A percentile compares a stretch with the other conserved stretches of the same genome.
phyloP scores from a whole-genome alignment of 2,113 vertebrate genomes.

The Spea bombifrons region DNA sequence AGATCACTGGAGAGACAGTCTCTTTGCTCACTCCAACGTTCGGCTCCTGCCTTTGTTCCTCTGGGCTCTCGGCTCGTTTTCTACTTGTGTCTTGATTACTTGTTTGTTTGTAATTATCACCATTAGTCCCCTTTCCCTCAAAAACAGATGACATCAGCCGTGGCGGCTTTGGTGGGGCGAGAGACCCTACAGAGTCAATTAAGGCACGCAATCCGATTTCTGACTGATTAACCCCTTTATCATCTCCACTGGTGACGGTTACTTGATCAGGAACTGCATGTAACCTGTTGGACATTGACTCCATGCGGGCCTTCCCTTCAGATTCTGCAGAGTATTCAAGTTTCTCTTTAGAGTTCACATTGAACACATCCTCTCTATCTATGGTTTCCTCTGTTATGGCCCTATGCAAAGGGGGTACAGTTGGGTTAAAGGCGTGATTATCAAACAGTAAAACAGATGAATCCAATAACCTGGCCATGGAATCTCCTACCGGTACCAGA shows the following conservation, averaged over 20 bases:
- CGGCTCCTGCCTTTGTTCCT: rapidly evolving
- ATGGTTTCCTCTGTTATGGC: constrained; percentile 15
- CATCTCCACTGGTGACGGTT: neutral
- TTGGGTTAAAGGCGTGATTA: neutral
- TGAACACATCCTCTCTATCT: constrained; percentile 36
- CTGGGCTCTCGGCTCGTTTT: neutral
- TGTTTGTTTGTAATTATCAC: rapidly evolving
- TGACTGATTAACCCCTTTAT: neutral
- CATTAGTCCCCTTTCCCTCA: rapidly evolving
- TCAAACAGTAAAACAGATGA: rapidly evolving
- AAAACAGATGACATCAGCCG: neutral
- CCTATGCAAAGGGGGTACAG: rapidly evolving
- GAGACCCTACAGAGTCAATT: constrained; percentile 1
- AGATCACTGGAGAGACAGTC: rapidly evolving
- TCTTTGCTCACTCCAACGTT: neutral
- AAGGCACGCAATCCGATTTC: neutral
- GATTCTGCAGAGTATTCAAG: neutral
- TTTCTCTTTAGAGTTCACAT: constrained; percentile 29
- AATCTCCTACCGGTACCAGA: rapidly evolving
- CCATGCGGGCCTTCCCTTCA: rapidly evolving
- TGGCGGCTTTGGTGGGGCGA: constrained; percentile 51
- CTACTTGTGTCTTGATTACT: rapidly evolving
- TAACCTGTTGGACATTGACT: constrained; percentile 2
- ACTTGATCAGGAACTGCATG: neutral
- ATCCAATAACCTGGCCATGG: rapidly evolving